Base-by-base conservation (phyloP, 2,888 invertebrate species). In the Tridacna crocea region DNA sequence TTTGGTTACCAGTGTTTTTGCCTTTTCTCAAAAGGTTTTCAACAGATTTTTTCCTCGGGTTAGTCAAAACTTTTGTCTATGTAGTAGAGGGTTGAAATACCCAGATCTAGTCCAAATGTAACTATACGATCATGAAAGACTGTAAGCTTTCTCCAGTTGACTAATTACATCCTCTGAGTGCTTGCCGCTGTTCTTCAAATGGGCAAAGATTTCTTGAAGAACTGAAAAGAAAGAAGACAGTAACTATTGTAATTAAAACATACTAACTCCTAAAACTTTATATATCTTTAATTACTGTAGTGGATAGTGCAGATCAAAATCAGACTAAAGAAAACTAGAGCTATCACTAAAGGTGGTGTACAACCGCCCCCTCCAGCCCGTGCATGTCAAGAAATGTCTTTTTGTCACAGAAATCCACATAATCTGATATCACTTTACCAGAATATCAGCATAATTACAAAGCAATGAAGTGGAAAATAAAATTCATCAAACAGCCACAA, bases 131-230 rank as follows among this genome's bases (percentile, higher is more conserved):
- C 55, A 19, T 66, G 46, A 66, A 24, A 70, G 46, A 51, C 70
- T 70, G 51, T 70, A 70, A 17, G 70, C 70, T 24, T 70, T 70
- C 17, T 70, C 70, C 15, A 70, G 51, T 47, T 81, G 68, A 24
- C 47, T 24, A 17, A 90, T 68, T 17, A 89, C 87, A 68, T 66
- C 70, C n/a, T 83, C 85, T 22, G 78, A n/a, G 60, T 84, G 61
- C 22, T 68, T 47, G 27, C 83, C 84, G 47, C 48, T 75, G 8
- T 60, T 76, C 65, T 77, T 80, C 63, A 91, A 72, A 70, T 87
- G 77, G 11, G 80, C 72, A 70, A 91, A 85, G 24, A 91, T 72
- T 4, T 89, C 88, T 70, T 72, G 84, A 22, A 90, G 72, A 60
- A 89, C 91, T 91, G 88, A 55, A 84, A 88, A 51, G 15, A 75